phyloP scores from a whole-genome alignment of 2,113 vertebrate genomes.

The crab-eating macaque (Macaca fascicularis) region T2T-MFA8v1.1 NC_088379.1:55955501-55956000 shows the following conservation, averaged over 20 bases:
- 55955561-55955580: neutral
- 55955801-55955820: neutral
- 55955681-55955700: neutral
- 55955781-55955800: neutral
- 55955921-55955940: neutral
- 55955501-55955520: neutral
- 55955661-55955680: neutral
- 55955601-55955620: neutral
- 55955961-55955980: neutral
- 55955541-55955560: neutral
- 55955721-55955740: conserved; percentile 19
- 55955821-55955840: neutral
- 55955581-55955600: neutral
- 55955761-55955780: neutral
- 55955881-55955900: conserved; percentile 13
- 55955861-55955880: neutral
- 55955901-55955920: neutral
- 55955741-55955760: neutral
- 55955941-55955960: neutral
- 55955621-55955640: conserved; percentile 14
- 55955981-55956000: neutral
- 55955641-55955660: conserved; percentile 23
- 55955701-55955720: neutral
- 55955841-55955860: neutral
- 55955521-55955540: neutral